Base-by-base conservation (phyloP, 2,797 vertebrate genomes). In the Nannoperca australis region DNA sequence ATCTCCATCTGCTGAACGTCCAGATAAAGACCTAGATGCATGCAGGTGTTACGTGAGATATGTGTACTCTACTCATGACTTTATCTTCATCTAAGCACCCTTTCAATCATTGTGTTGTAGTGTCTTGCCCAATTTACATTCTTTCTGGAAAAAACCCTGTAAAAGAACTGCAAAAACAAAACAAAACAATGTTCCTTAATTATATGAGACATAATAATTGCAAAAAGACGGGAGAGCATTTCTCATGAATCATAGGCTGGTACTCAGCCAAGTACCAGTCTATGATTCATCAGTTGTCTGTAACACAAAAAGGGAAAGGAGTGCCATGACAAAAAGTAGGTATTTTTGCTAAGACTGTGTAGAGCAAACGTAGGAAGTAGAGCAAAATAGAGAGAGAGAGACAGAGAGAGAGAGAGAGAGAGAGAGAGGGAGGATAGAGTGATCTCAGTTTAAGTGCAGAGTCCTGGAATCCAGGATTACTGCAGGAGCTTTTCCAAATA, bases 401-500 rank as follows among this genome's bases (percentile, higher is more conserved):
- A 32, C 14, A 15, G 27, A 47, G 81, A 27, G 53, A 53, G 14
- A 38, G 27, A 13, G n/a, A 55, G 36, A n/a, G 38, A 27, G 13
- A 24, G 12, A 8, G 38, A 70, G 2, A 59, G 13, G 53, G 40
- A 61, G 36, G 78, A 50, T 51, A 61, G 22, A 56, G 32, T 64
- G 58, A 86, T 64, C 56, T 69, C 20, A 34, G 40, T 78, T 63
- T 62, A 75, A 76, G 49, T 67, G 54, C 11, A 54, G 24, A 78
- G 30, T 76, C 22, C 27, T 69, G 63, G 71, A 81, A 73, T 79
- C 63, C 54, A 70, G 72, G 75, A 90, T 90, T 85, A 83, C 79
- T 75, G 54, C 9, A 14, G 49, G 71, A 79, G 60, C 44, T 61
- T 50, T 82, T 76, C 60, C 83, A 78, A 60, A 74, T 47, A 76